phyloP scores from a whole-genome alignment of 2,113 vertebrate genomes.

The Elgaria multicarinata region DNA sequence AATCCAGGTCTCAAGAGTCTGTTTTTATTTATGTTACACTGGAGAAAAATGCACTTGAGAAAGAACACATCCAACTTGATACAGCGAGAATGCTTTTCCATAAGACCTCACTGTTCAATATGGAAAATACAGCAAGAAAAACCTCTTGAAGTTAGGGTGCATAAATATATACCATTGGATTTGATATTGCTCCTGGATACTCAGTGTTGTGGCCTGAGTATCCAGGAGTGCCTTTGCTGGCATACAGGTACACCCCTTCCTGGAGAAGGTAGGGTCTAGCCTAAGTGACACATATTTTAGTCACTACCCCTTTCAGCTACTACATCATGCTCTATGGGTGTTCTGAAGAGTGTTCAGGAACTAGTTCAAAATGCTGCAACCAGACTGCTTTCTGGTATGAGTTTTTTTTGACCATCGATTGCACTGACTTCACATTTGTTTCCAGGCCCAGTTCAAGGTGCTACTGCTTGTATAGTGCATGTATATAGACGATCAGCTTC shows the following conservation, averaged over 20 bases:
- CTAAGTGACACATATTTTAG: background rate
- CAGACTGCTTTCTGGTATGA: background rate
- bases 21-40: background rate
- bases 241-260: background rate
- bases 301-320: background rate
- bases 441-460: too few species aligned
- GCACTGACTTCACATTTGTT: too few species aligned
- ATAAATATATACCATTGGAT: background rate
- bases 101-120: background rate
- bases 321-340: background rate
- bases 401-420: background rate
- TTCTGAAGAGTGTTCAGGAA: background rate
- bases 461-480: too few species aligned
- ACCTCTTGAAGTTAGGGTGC: background rate
- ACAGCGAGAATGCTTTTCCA: background rate
- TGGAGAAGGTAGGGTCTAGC: background rate
- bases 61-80: background rate
- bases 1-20: background rate
- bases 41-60: background rate
- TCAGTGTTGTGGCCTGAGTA: background rate
- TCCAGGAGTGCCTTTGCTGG: background rate
- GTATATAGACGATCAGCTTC: background rate
- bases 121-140: background rate
- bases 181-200: background rate
- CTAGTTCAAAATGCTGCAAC: background rate